phyloP scores from a whole-genome alignment of 2,888 invertebrate genomes.

The Drosophila mulleri region DNA sequence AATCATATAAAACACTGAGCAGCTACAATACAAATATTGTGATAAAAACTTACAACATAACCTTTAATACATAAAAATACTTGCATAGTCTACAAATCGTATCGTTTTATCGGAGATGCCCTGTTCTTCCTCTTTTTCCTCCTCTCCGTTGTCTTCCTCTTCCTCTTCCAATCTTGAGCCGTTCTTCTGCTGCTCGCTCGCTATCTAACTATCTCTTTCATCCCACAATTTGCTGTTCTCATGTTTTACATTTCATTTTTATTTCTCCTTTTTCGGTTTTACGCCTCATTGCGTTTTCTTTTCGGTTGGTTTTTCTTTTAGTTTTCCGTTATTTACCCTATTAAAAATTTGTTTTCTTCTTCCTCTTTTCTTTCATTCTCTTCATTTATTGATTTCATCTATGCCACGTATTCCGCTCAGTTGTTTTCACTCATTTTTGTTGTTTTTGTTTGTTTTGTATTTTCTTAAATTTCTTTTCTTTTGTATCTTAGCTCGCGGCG shows the following conservation, averaged over 20 bases:
- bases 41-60: conserved; percentile 84
- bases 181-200: conserved; percentile 27
- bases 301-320: conserved; percentile 62
- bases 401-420: conserved; percentile 29
- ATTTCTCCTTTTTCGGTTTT: conserved; percentile 34
- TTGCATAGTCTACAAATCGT: conserved; percentile 84
- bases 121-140: conserved; percentile 22
- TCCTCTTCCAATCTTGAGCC: conserved; percentile 36
- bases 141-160: conserved; percentile 34
- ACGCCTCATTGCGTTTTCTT: conserved; percentile 58
- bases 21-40: conserved; percentile 84
- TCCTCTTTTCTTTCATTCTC: conserved; percentile 16
- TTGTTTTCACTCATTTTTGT: conserved; percentile 6
- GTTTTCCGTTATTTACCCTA: conserved; percentile 67
- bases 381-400: conserved; percentile 43
- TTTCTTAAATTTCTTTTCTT: conserved; percentile 20
- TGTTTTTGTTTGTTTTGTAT: neutral
- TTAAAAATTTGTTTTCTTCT: conserved; percentile 59
- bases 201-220: conserved; percentile 28
- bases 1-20: conserved; percentile 84
- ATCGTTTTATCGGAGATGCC: conserved; percentile 66
- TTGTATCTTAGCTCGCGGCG: conserved; percentile 57
- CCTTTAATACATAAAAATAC: conserved; percentile 84
- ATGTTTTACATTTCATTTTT: conserved; percentile 43
- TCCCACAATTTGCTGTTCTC: conserved; percentile 64